Conservation (phyloP, 2,113 vertebrate genomes). For the Heloderma charlesbogerti region DNA sequence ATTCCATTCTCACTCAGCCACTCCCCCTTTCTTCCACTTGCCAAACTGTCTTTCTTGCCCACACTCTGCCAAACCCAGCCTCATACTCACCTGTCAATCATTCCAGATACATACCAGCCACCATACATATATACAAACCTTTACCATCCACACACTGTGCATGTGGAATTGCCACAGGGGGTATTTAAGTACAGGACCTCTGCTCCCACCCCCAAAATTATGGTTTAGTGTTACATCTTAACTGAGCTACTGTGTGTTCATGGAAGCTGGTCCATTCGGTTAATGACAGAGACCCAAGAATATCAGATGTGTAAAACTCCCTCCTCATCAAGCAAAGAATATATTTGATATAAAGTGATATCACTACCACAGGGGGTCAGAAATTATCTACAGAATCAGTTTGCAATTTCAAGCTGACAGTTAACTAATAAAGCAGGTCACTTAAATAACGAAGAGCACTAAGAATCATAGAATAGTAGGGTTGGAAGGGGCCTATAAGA, state of each 20-base stretch:
- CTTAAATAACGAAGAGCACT: background rate
- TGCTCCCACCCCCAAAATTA: background rate
- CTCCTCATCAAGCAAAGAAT: background rate
- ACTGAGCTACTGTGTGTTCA: too few species aligned
- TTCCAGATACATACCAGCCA: too few species aligned
- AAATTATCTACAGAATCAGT: background rate
- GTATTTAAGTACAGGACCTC: background rate
- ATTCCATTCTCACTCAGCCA: too few species aligned
- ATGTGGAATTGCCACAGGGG: too few species aligned
- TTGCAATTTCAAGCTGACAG: background rate
- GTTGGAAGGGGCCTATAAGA: too few species aligned
- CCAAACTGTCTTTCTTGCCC: too few species aligned
- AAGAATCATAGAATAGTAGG: too few species aligned
- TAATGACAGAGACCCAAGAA: background rate
- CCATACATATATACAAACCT: too few species aligned
- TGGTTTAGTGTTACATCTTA: background rate
- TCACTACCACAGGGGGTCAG: background rate
- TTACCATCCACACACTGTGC: too few species aligned
- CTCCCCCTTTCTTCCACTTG: too few species aligned
- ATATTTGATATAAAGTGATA: background rate
- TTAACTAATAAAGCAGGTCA: background rate
- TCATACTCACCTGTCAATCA: too few species aligned
- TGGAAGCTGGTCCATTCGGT: background rate
- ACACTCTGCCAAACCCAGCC: too few species aligned
- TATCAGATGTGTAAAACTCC: background rate